Evolutionary conservation across 2,113 vertebrate species (phyloP).

Genomic region (Daubentonia madagascariensis): DNA sequence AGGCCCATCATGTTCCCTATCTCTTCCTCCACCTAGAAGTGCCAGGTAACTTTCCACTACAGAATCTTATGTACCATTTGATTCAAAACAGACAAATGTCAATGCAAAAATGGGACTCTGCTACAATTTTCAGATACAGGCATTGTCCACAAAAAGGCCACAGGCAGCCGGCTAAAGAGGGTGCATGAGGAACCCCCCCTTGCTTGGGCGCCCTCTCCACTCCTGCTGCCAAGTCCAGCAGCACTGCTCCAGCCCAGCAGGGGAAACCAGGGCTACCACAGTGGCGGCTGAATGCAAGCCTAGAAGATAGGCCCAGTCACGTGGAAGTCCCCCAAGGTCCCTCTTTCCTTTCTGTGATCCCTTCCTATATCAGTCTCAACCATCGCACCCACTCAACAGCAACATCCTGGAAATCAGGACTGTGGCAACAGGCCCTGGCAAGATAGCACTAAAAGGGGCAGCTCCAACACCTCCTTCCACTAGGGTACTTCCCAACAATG

Average conservation of each 20-base stretch:
- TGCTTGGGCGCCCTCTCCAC: too few relatives aligned
- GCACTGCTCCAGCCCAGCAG: not conserved
- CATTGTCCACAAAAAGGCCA: not conserved
- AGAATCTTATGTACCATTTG: not conserved
- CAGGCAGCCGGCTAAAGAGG: not conserved
- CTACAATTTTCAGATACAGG: not conserved
- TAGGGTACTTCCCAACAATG: not conserved
- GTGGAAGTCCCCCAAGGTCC: fast-evolving
- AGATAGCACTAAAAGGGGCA: not conserved
- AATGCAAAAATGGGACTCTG: not conserved
- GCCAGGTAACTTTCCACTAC: too few relatives aligned
- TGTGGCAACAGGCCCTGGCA: fast-evolving
- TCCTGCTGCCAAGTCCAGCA: too few relatives aligned
- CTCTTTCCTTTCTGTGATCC: not conserved
- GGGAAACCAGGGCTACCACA: not conserved
- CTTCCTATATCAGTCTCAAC: not conserved
- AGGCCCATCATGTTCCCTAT: fast-evolving
- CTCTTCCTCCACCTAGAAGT: fast-evolving
- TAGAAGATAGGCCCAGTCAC: not conserved
- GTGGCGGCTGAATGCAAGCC: not conserved
- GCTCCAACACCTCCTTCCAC: not conserved
- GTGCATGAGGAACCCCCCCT: not conserved
- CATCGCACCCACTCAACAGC: fast-evolving
- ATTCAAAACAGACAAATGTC: not conserved
- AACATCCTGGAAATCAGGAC: not conserved